Conservation (phyloP, 2,113 vertebrate species). For the Pedionomus torquatus region DNA sequence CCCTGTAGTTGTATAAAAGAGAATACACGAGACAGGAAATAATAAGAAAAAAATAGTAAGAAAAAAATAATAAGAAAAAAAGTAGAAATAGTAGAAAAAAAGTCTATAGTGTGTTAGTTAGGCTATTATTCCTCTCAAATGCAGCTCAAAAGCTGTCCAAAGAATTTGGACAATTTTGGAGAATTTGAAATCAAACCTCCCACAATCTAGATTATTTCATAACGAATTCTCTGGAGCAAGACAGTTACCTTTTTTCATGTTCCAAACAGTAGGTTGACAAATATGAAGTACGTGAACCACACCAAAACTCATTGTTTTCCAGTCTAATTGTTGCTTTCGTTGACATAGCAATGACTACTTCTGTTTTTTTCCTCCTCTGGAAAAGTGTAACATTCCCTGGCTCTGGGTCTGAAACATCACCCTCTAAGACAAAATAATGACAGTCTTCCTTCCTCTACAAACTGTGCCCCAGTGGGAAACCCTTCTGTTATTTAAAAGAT, state of each 20-base stretch:
- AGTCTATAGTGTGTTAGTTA: background rate
- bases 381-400: background rate
- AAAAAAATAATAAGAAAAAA: background rate
- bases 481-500: constrained; percentile 1
- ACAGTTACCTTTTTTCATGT: background rate
- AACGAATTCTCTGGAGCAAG: background rate
- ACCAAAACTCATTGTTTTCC: background rate
- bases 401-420: background rate
- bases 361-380: background rate
- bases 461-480: background rate
- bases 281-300: background rate
- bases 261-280: background rate
- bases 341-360: background rate
- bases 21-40: background rate
- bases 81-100: no score
- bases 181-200: background rate
- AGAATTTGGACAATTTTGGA: no score
- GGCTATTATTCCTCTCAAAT: background rate
- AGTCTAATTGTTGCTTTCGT: background rate
- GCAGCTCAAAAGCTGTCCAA: background rate
- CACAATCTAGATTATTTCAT: background rate
- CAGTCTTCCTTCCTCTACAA: background rate
- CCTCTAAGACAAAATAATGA: background rate
- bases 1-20: background rate
- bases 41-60: background rate